Percentiles rank a stretch among this genome's conserved stretches.
Conservation (phyloP, 2,797 vertebrate genomes). For the Selene dorsalis region DNA sequence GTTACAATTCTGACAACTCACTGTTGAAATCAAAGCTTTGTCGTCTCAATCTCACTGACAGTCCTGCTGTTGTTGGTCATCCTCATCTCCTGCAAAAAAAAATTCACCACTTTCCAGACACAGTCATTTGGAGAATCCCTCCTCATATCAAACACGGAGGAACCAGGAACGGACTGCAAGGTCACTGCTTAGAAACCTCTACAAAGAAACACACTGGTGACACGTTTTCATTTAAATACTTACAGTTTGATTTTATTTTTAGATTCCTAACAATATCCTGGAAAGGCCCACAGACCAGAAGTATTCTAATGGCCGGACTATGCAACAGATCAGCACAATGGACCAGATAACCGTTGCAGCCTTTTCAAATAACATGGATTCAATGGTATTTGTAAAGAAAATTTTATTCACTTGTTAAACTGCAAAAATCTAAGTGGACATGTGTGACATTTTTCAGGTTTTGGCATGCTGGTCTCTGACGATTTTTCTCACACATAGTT, state of each 20-base stretch:
- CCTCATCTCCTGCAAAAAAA: slow-evolving; percentile 38
- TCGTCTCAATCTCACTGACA: slow-evolving; percentile 23
- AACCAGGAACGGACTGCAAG: slow-evolving; percentile 69
- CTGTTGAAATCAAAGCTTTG: background rate
- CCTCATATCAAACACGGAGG: slow-evolving; percentile 62
- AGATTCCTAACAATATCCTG: background rate
- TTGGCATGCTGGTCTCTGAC: background rate
- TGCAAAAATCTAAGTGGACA: background rate
- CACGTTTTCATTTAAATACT: background rate
- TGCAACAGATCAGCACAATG: background rate
- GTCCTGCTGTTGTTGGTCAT: slow-evolving; percentile 54
- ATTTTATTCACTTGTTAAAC: background rate
- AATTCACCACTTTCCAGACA: slow-evolving; percentile 27
- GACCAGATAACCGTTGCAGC: too few species aligned
- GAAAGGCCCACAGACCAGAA: rapidly evolving
- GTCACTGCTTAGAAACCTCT: slow-evolving; percentile 34
- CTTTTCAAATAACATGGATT: background rate
- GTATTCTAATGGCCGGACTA: background rate
- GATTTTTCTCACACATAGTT: background rate
- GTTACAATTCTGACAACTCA: background rate
- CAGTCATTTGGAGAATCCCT: slow-evolving; percentile 27
- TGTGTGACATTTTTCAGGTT: background rate
- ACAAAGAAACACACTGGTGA: background rate
- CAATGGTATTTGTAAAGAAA: background rate
- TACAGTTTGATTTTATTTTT: background rate